phyloP scores from a whole-genome alignment of 2,113 vertebrate species.

The Pristiophorus japonicus region DNA sequence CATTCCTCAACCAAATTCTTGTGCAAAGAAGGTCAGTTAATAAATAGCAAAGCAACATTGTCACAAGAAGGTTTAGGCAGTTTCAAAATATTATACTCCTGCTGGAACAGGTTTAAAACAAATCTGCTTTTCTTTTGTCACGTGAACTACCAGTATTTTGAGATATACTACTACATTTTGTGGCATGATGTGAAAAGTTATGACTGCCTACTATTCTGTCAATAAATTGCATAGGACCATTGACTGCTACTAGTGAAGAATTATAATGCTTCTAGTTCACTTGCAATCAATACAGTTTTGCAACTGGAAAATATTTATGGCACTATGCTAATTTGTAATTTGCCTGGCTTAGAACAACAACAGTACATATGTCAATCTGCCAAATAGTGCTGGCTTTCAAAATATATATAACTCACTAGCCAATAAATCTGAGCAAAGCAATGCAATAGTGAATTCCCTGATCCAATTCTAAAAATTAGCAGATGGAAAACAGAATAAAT shows the following conservation, averaged over 20 bases:
- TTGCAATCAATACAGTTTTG: background rate
- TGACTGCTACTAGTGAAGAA: background rate
- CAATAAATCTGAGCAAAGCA: background rate
- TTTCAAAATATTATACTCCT: background rate
- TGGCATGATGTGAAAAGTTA: background rate
- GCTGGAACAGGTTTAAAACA: background rate
- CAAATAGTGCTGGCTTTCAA: background rate
- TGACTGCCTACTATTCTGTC: too few relatives aligned
- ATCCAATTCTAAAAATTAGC: background rate
- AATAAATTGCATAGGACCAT: background rate
- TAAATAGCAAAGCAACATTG: background rate
- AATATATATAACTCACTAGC: background rate
- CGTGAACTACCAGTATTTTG: background rate
- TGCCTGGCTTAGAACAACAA: background rate
- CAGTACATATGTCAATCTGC: background rate
- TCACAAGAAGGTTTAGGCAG: background rate
- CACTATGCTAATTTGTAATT: background rate
- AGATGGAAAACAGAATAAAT: background rate
- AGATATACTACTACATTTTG: background rate
- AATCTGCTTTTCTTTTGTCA: background rate
- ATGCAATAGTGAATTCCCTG: too few relatives aligned
- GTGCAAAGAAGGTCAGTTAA: conserved; percentile 16
- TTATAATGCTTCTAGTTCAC: background rate
- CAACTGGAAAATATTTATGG: background rate
- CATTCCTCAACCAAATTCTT: background rate